phyloP scores from a whole-genome alignment of 2,888 invertebrate genomes.

The Strigamia crassipes region DNA sequence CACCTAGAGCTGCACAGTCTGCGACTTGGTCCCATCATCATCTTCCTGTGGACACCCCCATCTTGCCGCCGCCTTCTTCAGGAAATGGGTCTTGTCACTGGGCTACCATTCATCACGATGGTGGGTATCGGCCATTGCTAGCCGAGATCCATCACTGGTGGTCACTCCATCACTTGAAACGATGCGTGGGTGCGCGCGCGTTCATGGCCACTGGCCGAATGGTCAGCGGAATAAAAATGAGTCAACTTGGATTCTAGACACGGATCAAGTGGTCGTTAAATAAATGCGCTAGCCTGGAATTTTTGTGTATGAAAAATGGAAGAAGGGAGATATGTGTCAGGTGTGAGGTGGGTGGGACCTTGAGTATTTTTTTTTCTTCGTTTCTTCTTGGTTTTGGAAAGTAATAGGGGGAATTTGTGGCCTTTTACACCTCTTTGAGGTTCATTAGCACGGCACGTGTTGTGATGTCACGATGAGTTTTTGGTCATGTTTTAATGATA shows the following conservation, averaged over 20 bases:
- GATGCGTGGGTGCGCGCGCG: conserved; percentile 24
- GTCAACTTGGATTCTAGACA: background rate
- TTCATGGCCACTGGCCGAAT: conserved; percentile 24
- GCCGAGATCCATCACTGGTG: conserved; percentile 21
- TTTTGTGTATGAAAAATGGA: conserved; percentile 14
- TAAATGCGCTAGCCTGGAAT: background rate
- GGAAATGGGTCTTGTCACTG: conserved; percentile 47
- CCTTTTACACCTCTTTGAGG: background rate
- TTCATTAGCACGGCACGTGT: conserved; percentile 17
- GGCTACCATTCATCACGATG: conserved; percentile 46
- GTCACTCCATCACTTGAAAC: conserved; percentile 21
- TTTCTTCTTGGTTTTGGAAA: background rate
- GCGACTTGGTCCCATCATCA: background rate
- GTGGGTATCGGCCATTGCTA: conserved; percentile 11
- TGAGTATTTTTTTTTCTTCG: background rate
- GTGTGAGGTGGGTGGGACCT: background rate
- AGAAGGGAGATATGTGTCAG: background rate
- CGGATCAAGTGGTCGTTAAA: background rate
- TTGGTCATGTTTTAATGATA: conserved; percentile 21
- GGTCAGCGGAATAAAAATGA: conserved; percentile 8
- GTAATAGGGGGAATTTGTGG: conserved; percentile 3
- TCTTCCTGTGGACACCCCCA: conserved; percentile 17
- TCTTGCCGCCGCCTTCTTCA: conserved; percentile 24
- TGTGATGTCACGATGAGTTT: conserved; percentile 14
- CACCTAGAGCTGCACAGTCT: background rate